Base-by-base conservation (phyloP, 2,888 invertebrate species). In the Scelioninae gen. 1 region DNA sequence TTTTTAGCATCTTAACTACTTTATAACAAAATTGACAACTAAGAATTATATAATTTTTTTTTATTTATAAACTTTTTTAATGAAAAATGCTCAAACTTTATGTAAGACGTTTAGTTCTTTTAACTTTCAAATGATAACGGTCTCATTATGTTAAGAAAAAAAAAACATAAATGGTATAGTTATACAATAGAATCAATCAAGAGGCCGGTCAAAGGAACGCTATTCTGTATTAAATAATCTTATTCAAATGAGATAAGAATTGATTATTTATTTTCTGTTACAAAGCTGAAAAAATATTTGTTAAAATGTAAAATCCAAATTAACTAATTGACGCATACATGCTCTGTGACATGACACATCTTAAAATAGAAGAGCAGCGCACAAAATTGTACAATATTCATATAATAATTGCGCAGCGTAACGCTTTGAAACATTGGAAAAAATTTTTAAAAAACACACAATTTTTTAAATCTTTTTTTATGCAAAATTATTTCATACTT, bases 311-410 rank as follows among this genome's bases (percentile, higher is more conserved):
- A 53, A 9, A 10, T 11, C 13, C 43, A 43, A 66, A 66, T 66
- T 53, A 53, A 55, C 23, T 66, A 66, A 66, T 53, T 66, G 53
- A 66, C 38, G 40, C 38, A 29, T 38, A 47, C 63, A 34, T 40
- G 40, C 38, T 51, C n/a, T 16, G 29, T 29, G 65, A 66, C 53
- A 53, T 53, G 65, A 66, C 65, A 53, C 65, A 15, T 66, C 40
- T 66, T 66, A 55, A 66, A 66, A 66, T 66, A 66, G 40, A 53
- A 3, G 15, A 55, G 53, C 16, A 29, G 5, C 40, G 13, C 23
- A 7, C 31, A 29, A 51, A 53, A 43, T 49, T 49, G 23, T 29
- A 11, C 29, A 29, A 49, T 10, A 10, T 29, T 13, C 23, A 6
- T 23, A 23, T 23, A 47, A 6, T 16, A 49, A 49, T 49, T 49